A percentile compares a stretch with the other conserved stretches of the same genome.
Evolutionary conservation across 2,113 vertebrate genomes (phyloP).

Genomic region (Hymenochirus boettgeri): DNA sequence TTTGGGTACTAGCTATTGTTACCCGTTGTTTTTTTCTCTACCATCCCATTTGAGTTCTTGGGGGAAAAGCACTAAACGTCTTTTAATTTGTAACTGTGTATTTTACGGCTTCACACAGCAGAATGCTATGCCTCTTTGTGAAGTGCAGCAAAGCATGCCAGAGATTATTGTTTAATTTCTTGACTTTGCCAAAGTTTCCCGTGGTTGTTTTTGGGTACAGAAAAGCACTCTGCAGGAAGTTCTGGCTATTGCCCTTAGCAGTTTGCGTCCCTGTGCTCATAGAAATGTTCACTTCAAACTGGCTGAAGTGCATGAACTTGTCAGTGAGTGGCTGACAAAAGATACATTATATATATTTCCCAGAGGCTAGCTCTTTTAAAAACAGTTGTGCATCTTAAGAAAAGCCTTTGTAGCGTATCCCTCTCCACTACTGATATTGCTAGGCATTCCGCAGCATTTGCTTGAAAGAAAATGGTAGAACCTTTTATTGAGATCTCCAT

Average conservation of each 20-base stretch:
- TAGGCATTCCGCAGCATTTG: background rate
- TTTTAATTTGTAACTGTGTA: background rate
- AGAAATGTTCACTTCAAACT: conserved; percentile 13
- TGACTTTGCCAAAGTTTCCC: conserved; percentile 24
- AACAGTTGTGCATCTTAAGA: conserved; percentile 30
- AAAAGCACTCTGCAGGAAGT: conserved; percentile 22
- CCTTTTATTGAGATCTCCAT: background rate
- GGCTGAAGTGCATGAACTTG: conserved; percentile 32
- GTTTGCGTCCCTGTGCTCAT: conserved; percentile 3
- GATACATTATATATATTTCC: conserved; percentile 27
- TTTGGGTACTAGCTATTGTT: too few relatives aligned
- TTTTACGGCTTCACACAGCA: conserved; percentile 2
- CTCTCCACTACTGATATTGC: background rate
- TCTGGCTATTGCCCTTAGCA: conserved; percentile 14
- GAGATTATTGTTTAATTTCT: conserved; percentile 9
- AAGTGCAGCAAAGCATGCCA: conserved; percentile 9
- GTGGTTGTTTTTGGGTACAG: conserved; percentile 20
- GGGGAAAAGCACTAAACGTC: conserved; percentile 1
- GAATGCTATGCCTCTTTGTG: conserved; percentile 7
- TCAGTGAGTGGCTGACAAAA: conserved; percentile 36
- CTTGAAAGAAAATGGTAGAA: conserved; percentile 7
- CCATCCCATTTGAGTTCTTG: too few relatives aligned
- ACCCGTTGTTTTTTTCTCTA: too few relatives aligned
- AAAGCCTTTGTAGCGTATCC: conserved; percentile 24
- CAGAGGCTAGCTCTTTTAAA: conserved; percentile 26